phyloP scores from a whole-genome alignment of 2,113 vertebrate species.

The Malurus alboscapulatus region DNA sequence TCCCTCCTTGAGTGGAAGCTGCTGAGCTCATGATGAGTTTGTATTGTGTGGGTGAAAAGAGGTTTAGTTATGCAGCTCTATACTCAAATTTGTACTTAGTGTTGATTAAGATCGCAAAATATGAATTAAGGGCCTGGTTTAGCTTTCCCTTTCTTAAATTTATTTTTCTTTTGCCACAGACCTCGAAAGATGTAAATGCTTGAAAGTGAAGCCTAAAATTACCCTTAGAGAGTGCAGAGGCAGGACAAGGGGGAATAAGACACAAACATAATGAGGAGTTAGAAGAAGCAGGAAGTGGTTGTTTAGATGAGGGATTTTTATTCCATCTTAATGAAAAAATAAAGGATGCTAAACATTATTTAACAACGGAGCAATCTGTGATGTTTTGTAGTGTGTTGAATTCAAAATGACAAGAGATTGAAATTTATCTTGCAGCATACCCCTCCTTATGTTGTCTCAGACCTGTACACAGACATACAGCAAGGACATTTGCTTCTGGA shows the following conservation, averaged over 20 bases:
- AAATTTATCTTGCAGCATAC: conserved; percentile 76
- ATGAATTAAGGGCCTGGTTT: neutral
- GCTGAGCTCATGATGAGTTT: neutral
- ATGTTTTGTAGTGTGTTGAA: neutral
- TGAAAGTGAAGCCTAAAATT: neutral
- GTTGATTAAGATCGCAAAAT: neutral
- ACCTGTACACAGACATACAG: conserved; percentile 88
- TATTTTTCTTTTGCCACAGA: neutral
- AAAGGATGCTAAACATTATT: neutral
- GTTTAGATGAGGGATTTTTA: neutral
- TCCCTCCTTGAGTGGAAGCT: neutral
- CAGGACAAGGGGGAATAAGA: neutral
- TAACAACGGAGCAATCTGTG: neutral
- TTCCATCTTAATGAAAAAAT: neutral
- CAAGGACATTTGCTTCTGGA: conserved; percentile 89
- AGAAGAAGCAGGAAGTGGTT: neutral
- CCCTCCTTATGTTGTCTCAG: conserved; percentile 78
- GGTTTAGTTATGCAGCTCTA: neutral
- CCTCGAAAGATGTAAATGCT: neutral
- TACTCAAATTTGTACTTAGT: neutral
- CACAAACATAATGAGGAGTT: neutral
- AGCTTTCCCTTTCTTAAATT: neutral
- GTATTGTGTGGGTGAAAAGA: neutral
- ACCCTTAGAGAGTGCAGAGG: neutral
- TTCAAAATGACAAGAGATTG: neutral